Percentiles rank a stretch among this genome's conserved stretches.
These are phyloP conservation scores for Sarcophaga caerulescens DNA, from an alignment of 2,888 invertebrate genomes.

Conservation along the genomic window DNA sequence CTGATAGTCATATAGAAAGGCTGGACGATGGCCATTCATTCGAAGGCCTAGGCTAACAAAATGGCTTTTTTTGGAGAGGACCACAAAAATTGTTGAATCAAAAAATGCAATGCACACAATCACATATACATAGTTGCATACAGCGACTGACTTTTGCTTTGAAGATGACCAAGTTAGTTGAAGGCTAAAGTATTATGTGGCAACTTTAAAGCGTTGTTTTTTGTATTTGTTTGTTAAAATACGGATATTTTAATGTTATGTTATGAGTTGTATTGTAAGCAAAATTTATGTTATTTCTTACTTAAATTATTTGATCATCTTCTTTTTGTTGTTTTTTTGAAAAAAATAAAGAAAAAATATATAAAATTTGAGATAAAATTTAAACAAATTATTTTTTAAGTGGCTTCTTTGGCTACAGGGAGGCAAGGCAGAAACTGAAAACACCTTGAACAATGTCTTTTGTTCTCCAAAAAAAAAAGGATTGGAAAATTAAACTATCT, in stretches of 20 bases:
- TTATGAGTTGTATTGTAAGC: constrained; percentile 28
- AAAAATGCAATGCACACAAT: neutral
- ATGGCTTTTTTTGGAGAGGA: constrained; percentile 46
- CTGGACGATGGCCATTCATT: constrained; percentile 43
- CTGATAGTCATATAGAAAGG: constrained; percentile 27
- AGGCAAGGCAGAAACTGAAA: constrained; percentile 17
- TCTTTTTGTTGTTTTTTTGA: neutral
- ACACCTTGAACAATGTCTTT: constrained; percentile 48
- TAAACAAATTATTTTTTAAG: constrained; percentile 62
- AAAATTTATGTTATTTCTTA: constrained; percentile 58
- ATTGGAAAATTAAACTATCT: constrained; percentile 28
- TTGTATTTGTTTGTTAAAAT: constrained; percentile 19
- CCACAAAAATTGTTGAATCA: constrained; percentile 49
- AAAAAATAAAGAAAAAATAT: neutral
- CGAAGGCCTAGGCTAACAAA: constrained; percentile 50
- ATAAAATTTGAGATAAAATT: constrained; percentile 17
- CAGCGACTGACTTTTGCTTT: neutral
- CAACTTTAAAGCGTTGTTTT: constrained; percentile 13
- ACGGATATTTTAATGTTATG: neutral
- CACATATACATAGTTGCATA: neutral
- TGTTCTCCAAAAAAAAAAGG: constrained; percentile 17
- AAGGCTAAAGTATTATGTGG: constrained; percentile 37
- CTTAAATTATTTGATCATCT: constrained; percentile 44
- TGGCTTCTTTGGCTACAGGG: constrained; percentile 19
- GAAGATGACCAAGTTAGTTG: constrained; percentile 44